Base-by-base conservation (phyloP, 1,140 invertebrate species). In the Hestina assimilis region DNA sequence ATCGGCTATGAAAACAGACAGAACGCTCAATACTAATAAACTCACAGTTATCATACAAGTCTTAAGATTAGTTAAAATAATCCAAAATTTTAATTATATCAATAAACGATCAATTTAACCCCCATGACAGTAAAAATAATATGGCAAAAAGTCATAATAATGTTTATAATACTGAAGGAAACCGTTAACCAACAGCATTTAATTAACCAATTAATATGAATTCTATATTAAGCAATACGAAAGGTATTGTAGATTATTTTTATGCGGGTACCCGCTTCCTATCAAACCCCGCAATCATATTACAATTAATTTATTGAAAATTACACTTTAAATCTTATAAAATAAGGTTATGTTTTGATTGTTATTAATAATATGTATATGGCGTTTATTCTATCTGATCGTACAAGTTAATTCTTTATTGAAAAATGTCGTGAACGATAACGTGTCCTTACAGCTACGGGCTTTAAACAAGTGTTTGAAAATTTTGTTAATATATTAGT, bases 171-270 rank as follows among this genome's bases (percentile, higher is more conserved):
- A 31, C 12, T 23, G 54, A 59, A 57, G 50, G 54, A 79, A 80
- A 76, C 79, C 79, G 79, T 82, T 79, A 79, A 72, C 79, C 76
- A 75, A 68, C 75, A 81, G 51, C 50, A 51, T 28, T 69, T 73
- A 79, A 78, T 79, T 72, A 75, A 78, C 55, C 23, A 59, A 70
- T 79, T 79, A 79, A 82, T 78, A 76, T 56, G 66, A 79, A 79
- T 67, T 67, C 71, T 56, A 80, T 83, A 78, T 63, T 58, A 63
- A 59, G 70, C 56, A 75, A 78, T 76, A 74, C 71, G 65, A 72
- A 79, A 78, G 78, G 74, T 79, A 77, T 57, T 57, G 48, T 70
- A 75, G 73, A 15, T 35, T 73, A 63, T 67, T 64, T 62, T 41
- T 14, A 79, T 82, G 76, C 75, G 79, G 76, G 79, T 66, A 66